A percentile compares a stretch with the other conserved stretches of the same genome.
Evolutionary conservation across 2,113 vertebrate genomes (phyloP).

Genomic region (Cromileptes altivelis): DNA sequence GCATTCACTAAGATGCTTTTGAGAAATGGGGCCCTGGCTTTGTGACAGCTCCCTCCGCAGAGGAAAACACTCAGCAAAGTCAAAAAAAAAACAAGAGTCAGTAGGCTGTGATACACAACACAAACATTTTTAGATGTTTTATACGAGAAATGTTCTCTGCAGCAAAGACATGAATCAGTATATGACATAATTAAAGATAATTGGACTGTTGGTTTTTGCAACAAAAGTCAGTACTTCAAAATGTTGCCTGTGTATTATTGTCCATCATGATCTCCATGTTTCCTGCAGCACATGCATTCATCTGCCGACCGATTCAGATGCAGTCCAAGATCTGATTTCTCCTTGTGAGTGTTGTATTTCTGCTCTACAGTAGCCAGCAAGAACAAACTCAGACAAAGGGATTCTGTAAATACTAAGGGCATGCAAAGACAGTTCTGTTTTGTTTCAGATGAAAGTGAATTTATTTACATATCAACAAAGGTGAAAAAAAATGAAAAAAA

Average conservation of each 20-base stretch:
- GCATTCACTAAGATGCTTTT: slow-evolving; percentile 58
- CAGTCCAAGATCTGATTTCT: slow-evolving; percentile 29
- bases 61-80: slow-evolving; percentile 28
- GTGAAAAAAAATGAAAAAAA: slow-evolving; percentile 61
- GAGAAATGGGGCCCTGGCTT: slow-evolving; percentile 59
- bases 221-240: slow-evolving; percentile 6
- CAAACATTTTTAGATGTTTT: slow-evolving; percentile 20
- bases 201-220: slow-evolving; percentile 7
- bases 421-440: slow-evolving; percentile 77
- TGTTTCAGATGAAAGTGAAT: slow-evolving; percentile 66
- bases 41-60: slow-evolving; percentile 38
- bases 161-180: background rate
- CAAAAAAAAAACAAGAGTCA: slow-evolving; percentile 9
- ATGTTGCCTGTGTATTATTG: slow-evolving; percentile 13
- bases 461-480: slow-evolving; percentile 79
- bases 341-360: slow-evolving; percentile 51
- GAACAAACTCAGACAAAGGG: slow-evolving; percentile 72
- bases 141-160: slow-evolving; percentile 7
- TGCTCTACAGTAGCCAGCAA: slow-evolving; percentile 75
- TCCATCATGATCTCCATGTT: slow-evolving; percentile 28
- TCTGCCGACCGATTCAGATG: slow-evolving; percentile 29
- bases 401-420: slow-evolving; percentile 84
- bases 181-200: slow-evolving; percentile 11
- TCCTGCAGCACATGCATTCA: slow-evolving; percentile 11
- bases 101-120: slow-evolving; percentile 30